Percentiles rank a stretch among this genome's conserved stretches.
phyloP scores from a whole-genome alignment of 2,113 vertebrate species.

The Sorex araneus region DNA sequence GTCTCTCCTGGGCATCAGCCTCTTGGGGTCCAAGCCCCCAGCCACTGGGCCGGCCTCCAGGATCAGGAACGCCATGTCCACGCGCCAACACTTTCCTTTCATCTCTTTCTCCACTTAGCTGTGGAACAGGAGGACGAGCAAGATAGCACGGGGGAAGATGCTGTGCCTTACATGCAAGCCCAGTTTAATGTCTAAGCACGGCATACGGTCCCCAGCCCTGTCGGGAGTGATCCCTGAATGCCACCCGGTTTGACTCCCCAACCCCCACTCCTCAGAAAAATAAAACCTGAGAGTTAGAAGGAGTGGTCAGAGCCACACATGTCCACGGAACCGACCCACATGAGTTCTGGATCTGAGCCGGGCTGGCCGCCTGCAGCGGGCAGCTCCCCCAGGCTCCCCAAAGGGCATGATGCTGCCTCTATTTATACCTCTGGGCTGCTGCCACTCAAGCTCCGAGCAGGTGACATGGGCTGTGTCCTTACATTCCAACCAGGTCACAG shows the following conservation, averaged over 20 bases:
- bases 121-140: not conserved
- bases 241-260: too few species aligned
- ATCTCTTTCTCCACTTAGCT: constrained; percentile 78
- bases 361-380: too few species aligned
- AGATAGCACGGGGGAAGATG: not conserved
- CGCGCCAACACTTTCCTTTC: constrained; percentile 58
- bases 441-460: not conserved
- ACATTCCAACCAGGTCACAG: not conserved
- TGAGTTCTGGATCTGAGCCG: not conserved
- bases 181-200: not conserved
- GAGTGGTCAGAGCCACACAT: not conserved
- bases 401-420: not conserved
- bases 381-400: not conserved
- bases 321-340: not conserved
- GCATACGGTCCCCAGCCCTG: not conserved
- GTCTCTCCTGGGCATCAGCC: constrained; percentile 70
- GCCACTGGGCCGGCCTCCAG: constrained; percentile 48
- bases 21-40: constrained; percentile 68
- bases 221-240: too few species aligned
- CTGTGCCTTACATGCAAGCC: not conserved
- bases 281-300: not conserved
- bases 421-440: constrained; percentile 35
- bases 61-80: constrained; percentile 50
- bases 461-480: not conserved
- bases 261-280: too few species aligned